A percentile compares a stretch with the other conserved stretches of the same genome.
These are phyloP conservation scores for Oreochromis tanganicae DNA, from an alignment of 2,113 vertebrate species.

Conservation along the genomic window DNA sequence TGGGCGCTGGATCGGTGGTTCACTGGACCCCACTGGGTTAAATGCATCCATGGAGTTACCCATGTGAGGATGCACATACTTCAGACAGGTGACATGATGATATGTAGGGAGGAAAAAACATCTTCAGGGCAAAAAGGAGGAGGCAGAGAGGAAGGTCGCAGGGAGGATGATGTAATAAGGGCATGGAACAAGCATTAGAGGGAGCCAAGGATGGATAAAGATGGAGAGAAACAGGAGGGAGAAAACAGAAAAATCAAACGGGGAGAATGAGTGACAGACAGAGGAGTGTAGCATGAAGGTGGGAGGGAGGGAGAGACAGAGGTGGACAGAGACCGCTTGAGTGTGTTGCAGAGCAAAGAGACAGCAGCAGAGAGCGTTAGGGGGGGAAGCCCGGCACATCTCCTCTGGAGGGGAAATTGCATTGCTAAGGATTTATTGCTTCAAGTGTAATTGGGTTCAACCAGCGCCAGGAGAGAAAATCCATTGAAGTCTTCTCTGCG, in stretches of 20 bases:
- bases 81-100: not conserved
- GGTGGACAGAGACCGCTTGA: not conserved
- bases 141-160: slow-evolving; percentile 22
- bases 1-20: not conserved
- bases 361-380: not conserved
- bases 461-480: slow-evolving; percentile 66
- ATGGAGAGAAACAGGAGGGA: not conserved
- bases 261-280: not conserved
- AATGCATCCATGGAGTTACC: not conserved
- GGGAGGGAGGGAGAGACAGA: not conserved
- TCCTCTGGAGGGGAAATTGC: slow-evolving; percentile 69
- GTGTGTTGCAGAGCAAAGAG: not conserved
- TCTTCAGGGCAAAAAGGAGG: not conserved
- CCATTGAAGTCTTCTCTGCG: slow-evolving; percentile 51
- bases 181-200: not conserved
- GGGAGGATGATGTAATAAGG: not conserved
- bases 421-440: slow-evolving; percentile 76
- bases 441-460: slow-evolving; percentile 76
- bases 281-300: not conserved
- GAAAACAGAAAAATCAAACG: not conserved
- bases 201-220: not conserved
- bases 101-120: not conserved
- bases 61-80: not conserved
- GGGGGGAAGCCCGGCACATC: slow-evolving; percentile 46
- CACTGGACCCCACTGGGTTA: not conserved